These are phyloP conservation scores for Zeugodacus cucurbitae DNA, from an alignment of 1,140 invertebrate species.

Conservation along the genomic window DNA sequence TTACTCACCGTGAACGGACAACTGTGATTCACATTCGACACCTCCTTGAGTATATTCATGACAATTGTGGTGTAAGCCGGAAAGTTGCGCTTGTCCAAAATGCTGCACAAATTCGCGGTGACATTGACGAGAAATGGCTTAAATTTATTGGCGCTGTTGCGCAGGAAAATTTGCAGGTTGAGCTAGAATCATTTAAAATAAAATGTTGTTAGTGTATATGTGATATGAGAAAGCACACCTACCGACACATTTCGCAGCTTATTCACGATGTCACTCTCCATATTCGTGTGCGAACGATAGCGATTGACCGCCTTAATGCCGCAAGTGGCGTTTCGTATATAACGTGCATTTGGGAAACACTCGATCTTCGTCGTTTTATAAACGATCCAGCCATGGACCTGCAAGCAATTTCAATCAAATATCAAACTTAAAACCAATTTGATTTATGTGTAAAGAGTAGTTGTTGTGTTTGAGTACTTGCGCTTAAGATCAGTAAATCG, in stretches of 20 bases:
- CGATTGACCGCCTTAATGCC: not conserved
- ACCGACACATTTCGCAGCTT: not conserved
- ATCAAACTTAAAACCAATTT: not conserved
- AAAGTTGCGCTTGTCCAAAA: not conserved
- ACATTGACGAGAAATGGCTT: slow-evolving; percentile 24
- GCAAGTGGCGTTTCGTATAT: not conserved
- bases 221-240: not conserved
- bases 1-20: slow-evolving; percentile 10
- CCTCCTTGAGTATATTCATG: not conserved
- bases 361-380: not conserved
- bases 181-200: not conserved
- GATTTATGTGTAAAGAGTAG: not conserved
- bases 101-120: not conserved
- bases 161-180: not conserved
- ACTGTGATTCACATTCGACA: slow-evolving; percentile 18
- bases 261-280: slow-evolving; percentile 3
- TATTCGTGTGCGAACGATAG: not conserved
- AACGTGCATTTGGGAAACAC: not conserved
- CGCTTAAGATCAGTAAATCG: not conserved
- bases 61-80: not conserved
- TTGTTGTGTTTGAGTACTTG: not conserved
- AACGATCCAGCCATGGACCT: not conserved
- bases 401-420: not conserved
- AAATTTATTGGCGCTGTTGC: not conserved
- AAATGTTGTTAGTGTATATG: not conserved